Percentiles rank a stretch among this genome's conserved stretches.
phyloP scores from a whole-genome alignment of 2,113 vertebrate genomes.

The Loxodonta africana region DNA sequence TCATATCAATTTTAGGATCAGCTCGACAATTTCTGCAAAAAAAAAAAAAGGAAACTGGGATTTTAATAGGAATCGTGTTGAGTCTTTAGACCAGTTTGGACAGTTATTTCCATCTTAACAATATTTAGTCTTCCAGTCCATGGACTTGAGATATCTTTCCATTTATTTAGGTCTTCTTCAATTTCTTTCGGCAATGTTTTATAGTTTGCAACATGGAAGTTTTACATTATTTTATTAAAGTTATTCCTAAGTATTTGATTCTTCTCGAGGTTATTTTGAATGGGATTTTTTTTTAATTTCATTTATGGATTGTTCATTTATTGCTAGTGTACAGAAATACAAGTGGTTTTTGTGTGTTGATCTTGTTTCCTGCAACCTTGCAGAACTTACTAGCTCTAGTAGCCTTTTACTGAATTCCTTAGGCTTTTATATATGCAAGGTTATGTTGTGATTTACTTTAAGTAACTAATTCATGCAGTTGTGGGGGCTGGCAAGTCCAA shows the following conservation, averaged over 20 bases:
- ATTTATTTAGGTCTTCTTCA: background rate
- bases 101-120: background rate
- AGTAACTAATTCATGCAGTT: too few species aligned
- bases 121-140: background rate
- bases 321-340: background rate
- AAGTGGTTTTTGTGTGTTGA: too few species aligned
- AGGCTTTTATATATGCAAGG: too few species aligned
- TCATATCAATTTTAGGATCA: background rate
- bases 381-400: too few species aligned
- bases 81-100: background rate
- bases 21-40: background rate
- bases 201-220: background rate
- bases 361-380: too few species aligned
- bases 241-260: background rate
- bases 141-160: background rate
- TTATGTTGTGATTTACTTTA: too few species aligned
- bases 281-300: background rate
- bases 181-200: background rate
- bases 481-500: too few species aligned
- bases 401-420: too few species aligned
- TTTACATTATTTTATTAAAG: background rate
- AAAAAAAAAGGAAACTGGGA: background rate
- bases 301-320: background rate
- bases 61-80: background rate
- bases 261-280: background rate